Evolutionary conservation across 2,888 invertebrate genomes (phyloP).

Genomic region (Schizotus pectinicornis): DNA sequence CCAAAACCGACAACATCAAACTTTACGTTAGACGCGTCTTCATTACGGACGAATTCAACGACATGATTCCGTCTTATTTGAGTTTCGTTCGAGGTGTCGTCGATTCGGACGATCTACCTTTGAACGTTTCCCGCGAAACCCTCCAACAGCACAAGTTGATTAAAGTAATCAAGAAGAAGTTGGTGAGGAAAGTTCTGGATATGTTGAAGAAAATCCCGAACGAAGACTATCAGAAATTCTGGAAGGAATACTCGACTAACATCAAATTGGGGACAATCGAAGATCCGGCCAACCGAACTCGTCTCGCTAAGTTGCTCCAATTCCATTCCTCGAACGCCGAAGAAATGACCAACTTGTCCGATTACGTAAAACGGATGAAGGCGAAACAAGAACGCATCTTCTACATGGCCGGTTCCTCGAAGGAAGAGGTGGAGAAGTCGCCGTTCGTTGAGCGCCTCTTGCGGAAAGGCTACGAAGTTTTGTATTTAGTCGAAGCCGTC

Average conservation of each 20-base stretch:
- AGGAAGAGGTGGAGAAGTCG: slow-evolving; percentile 85
- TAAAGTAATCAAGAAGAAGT: slow-evolving; percentile 98
- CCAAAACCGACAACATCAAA: slow-evolving; percentile 93
- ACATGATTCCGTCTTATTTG: slow-evolving; percentile 98
- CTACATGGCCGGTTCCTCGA: slow-evolving; percentile 91
- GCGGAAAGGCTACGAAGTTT: slow-evolving; percentile 92
- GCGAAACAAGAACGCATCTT: slow-evolving; percentile 93
- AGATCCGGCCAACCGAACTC: slow-evolving; percentile 94
- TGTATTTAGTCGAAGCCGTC: slow-evolving; percentile 94
- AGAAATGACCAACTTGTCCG: slow-evolving; percentile 75
- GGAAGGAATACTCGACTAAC: slow-evolving; percentile 99
- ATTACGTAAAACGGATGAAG: slow-evolving; percentile 96
- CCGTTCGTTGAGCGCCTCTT: slow-evolving; percentile 96
- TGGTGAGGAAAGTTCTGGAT: slow-evolving; percentile 94
- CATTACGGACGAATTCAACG: slow-evolving; percentile 99
- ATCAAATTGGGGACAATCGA: slow-evolving; percentile 85
- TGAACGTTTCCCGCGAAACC: slow-evolving; percentile 98
- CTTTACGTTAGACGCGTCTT: slow-evolving; percentile 97
- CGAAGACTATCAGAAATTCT: slow-evolving; percentile 90
- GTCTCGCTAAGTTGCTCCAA: slow-evolving; percentile 91
- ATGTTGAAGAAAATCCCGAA: slow-evolving; percentile 97
- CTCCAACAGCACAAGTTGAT: slow-evolving; percentile 98
- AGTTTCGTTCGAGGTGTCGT: slow-evolving; percentile 96
- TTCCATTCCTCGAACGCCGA: slow-evolving; percentile 83
- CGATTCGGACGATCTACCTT: slow-evolving; percentile 97